These are phyloP conservation scores for Cacatua alba DNA, from an alignment of 2,113 vertebrate genomes.

Conservation along the genomic window DNA sequence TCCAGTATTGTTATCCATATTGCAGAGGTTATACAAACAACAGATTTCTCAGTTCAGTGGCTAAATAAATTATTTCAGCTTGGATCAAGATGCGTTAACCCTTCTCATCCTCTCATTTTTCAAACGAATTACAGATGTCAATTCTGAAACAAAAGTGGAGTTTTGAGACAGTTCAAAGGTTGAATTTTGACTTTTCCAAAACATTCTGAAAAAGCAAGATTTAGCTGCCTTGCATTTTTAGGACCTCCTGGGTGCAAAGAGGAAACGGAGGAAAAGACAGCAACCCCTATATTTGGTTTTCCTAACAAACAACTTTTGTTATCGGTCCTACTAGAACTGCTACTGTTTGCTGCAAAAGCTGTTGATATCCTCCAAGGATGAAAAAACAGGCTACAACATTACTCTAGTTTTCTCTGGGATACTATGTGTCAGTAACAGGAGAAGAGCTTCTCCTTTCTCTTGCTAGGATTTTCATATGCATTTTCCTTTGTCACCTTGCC, in stretches of 20 bases:
- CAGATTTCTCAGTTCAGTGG: neutral
- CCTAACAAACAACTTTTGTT: neutral
- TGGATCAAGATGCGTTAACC: neutral
- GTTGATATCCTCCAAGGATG: neutral
- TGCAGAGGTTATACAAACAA: neutral
- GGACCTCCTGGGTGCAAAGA: neutral
- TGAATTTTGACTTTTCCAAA: neutral
- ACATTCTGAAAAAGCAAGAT: neutral
- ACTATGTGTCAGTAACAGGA: accelerated
- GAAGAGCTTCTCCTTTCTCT: neutral
- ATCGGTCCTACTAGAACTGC: neutral
- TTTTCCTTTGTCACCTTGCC: neutral
- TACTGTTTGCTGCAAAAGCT: neutral
- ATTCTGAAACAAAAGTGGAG: neutral
- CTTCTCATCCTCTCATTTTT: neutral
- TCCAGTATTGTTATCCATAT: neutral
- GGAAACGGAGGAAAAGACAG: neutral
- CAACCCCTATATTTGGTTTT: neutral
- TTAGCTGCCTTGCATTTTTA: neutral
- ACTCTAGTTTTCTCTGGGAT: neutral
- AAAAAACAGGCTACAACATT: neutral
- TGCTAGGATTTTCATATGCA: neutral
- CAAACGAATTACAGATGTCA: neutral
- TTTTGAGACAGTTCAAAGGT: neutral
- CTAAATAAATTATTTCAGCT: neutral